Percentiles rank a stretch among this genome's conserved stretches.
Conservation (phyloP, 2,113 vertebrate genomes). For the Procavia capensis region DNA sequence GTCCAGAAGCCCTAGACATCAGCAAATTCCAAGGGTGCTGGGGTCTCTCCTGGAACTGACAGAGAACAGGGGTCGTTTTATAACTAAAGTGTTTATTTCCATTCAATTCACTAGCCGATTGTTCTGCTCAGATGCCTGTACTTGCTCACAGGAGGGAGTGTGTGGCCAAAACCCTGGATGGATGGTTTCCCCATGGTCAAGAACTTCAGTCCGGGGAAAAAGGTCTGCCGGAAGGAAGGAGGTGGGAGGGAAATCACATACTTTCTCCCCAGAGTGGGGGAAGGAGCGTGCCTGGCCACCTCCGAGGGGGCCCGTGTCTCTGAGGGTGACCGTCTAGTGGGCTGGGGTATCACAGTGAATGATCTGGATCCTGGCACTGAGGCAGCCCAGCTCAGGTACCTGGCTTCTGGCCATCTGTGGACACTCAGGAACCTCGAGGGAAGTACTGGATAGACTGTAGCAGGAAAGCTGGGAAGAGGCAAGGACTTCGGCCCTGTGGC, state of each 20-base stretch:
- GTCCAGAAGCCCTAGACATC: neutral
- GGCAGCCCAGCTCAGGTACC: neutral
- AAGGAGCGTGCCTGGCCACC: neutral
- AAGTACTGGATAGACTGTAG: conserved; percentile 5
- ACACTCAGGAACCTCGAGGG: neutral
- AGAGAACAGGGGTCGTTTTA: conserved; percentile 70
- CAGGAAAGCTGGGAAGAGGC: neutral
- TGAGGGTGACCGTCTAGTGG: neutral
- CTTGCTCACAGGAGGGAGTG: neutral
- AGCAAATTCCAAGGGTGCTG: neutral
- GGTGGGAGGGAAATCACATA: neutral
- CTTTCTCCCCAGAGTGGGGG: neutral
- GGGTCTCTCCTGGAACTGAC: conserved; percentile 44
- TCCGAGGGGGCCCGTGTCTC: accelerated
- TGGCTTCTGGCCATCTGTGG: neutral
- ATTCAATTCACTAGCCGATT: conserved; percentile 54
- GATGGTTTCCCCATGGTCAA: neutral
- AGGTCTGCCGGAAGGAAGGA: neutral
- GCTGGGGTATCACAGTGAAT: conserved; percentile 63
- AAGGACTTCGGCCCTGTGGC: neutral
- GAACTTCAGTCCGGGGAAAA: conserved; percentile 29
- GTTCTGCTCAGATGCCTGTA: conserved; percentile 46
- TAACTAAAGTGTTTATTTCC: conserved; percentile 80
- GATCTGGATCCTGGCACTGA: conserved; percentile 9
- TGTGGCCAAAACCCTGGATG: neutral